Base-by-base conservation (phyloP, 2,113 vertebrate genomes). In the Protobothrops flavoviridis region DNA sequence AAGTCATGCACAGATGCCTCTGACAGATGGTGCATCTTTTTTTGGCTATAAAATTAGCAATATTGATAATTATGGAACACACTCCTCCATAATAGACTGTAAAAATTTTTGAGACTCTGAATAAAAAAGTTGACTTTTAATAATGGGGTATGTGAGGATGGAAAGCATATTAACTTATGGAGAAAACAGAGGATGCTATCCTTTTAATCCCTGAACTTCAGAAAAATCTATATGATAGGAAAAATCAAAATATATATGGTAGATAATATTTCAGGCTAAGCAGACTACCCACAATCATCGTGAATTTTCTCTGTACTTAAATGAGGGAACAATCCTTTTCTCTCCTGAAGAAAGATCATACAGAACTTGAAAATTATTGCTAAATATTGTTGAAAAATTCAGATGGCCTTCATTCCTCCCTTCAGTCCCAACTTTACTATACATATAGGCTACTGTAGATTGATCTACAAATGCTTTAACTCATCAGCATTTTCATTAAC, bases 31-130 rank as follows among this genome's bases (percentile, higher is more conserved):
- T 88, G 43, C 39, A 55, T 0, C 59, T 92, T 24, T 85, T 90
- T 88, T 89, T 92, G 92, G 90, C 50, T 94, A 48, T 94, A 94
- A 93, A 93, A 93, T 87, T 91, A 91, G 23, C 39, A n/a, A 0
- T 91, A 89, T 10, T 91, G 50, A 92, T 93, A 93, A 92, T 85
- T 91, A 74, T 23, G 90, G 12, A 17, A 7, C 11, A n/a, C 64
- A 86, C 20, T 92, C 87, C 86, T 57, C 2, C 1, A 56, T 53
- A 94, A 33, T 52, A 61, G 5, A 93, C 88, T 24, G 2, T 74
- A 85, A 23, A 93, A n/a, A 74, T 92, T 39, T 89, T 55, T 53
- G 55, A 92, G 85, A 23, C 1, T 0, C 26, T 87, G 8, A 0
- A 64, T 52, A n/a, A 11, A 15, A 29, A 0, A 4, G 23, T 8